Conservation (phyloP, 2,113 vertebrate species). For the Psophia crepitans region DNA sequence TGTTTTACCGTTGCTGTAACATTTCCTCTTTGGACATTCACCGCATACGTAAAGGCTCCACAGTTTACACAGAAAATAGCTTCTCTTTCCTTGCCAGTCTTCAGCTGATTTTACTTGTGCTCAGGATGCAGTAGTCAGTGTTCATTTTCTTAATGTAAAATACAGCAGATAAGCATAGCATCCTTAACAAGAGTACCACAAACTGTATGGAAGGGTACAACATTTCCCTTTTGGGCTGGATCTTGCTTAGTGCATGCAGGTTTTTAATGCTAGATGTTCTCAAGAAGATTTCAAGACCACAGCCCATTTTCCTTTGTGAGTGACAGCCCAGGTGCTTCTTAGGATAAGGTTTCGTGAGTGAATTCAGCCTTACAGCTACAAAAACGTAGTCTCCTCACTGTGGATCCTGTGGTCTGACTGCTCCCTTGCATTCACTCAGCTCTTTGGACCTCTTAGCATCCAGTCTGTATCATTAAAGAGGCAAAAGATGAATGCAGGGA, state of each 20-base stretch:
- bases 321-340: neutral
- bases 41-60: neutral
- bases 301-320: neutral
- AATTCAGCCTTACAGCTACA: neutral
- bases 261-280: neutral
- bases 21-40: neutral
- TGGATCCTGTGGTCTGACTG: neutral
- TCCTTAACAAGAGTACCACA: neutral
- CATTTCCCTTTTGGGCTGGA: neutral
- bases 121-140: neutral
- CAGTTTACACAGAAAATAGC: neutral
- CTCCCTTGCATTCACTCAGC: neutral
- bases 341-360: neutral
- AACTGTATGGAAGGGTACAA: neutral
- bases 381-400: neutral
- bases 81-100: neutral
- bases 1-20: neutral
- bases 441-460: neutral
- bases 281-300: neutral
- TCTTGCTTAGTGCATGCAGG: neutral
- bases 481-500: neutral
- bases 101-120: neutral
- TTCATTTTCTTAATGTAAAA: neutral
- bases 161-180: neutral
- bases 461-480: neutral